Conservation (phyloP, 2,797 vertebrate species). For the Toxotes lorentzi region DNA sequence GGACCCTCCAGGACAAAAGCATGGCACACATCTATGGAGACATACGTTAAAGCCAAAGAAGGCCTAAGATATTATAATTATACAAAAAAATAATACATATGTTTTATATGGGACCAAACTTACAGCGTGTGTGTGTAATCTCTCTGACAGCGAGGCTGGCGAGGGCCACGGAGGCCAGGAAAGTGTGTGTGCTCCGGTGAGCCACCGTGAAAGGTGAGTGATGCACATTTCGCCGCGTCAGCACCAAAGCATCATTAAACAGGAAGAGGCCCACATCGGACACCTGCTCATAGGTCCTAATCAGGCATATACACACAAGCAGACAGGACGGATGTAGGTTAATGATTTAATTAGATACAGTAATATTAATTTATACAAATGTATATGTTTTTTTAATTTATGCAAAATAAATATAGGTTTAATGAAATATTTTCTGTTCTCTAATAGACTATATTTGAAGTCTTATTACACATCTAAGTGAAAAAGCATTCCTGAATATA, state of each 20-base stretch:
- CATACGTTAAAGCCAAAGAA: neutral
- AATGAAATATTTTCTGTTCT: no score
- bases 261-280: slow-evolving; percentile 88
- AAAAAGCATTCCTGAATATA: neutral
- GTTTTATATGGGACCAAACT: slow-evolving; percentile 29
- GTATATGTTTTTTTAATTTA: no score
- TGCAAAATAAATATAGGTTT: no score
- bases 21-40: slow-evolving; percentile 84
- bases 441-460: no score
- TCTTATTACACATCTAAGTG: neutral
- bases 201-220: slow-evolving; percentile 82
- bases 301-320: neutral
- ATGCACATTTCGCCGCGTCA: slow-evolving; percentile 73
- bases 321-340: neutral
- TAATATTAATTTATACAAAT: no score
- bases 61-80: neutral
- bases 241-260: slow-evolving; percentile 85
- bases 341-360: neutral
- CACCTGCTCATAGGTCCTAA: slow-evolving; percentile 84
- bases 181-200: slow-evolving; percentile 82
- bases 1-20: slow-evolving; percentile 87
- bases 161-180: slow-evolving; percentile 87
- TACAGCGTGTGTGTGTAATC: slow-evolving; percentile 87
- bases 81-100: neutral
- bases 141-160: slow-evolving; percentile 79